Evolutionary conservation across 2,113 vertebrate genomes (phyloP).

Genomic region (Limanda limanda): DNA sequence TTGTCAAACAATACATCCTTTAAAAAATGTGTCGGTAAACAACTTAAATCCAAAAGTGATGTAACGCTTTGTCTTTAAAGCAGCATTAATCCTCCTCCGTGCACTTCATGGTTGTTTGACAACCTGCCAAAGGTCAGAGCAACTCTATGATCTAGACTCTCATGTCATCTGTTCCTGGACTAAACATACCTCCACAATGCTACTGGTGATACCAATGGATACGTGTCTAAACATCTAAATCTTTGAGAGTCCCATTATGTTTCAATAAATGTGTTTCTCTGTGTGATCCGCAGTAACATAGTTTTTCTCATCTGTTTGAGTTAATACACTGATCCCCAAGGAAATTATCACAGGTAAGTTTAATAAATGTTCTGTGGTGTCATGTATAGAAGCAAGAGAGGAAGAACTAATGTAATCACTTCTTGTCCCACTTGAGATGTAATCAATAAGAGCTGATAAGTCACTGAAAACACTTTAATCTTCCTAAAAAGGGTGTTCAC

Average conservation of each 20-base stretch:
- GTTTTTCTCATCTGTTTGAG: neutral
- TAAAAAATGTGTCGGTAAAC: too few relatives aligned
- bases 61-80: too few relatives aligned
- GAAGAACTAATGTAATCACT: conserved; percentile 26
- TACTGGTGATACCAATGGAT: neutral
- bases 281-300: neutral
- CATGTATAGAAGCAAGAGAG: conserved; percentile 12
- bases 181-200: too few relatives aligned
- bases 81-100: too few relatives aligned
- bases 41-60: too few relatives aligned
- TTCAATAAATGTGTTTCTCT: neutral
- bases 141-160: neutral
- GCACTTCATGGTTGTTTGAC: neutral
- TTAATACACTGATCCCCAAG: neutral
- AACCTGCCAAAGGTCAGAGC: neutral
- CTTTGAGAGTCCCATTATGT: neutral
- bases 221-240: neutral
- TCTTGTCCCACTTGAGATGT: neutral
- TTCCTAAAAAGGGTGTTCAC: neutral
- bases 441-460: conserved; percentile 33
- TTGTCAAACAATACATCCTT: too few relatives aligned
- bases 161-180: neutral
- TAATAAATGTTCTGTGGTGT: neutral
- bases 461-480: neutral
- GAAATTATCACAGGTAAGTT: neutral